phyloP scores from a whole-genome alignment of 2,888 invertebrate genomes.

The Tinea pellionella region DNA sequence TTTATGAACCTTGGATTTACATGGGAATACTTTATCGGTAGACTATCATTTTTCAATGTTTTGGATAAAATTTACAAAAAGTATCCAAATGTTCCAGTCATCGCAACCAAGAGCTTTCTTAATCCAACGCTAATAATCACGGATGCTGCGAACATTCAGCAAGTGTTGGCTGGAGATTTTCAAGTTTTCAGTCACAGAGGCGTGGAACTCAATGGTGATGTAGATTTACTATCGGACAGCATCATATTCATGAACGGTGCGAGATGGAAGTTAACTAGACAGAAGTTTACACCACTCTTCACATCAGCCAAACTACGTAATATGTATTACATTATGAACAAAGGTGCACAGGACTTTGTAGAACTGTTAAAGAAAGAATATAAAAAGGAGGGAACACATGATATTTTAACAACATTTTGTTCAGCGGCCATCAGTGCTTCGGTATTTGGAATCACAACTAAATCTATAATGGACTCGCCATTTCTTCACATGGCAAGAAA shows the following conservation, averaged over 20 bases:
- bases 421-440: constrained; percentile 38
- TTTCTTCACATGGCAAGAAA: constrained; percentile 37
- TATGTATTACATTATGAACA: constrained; percentile 45
- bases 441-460: constrained; percentile 43
- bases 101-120: constrained; percentile 2
- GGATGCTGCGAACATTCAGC: constrained; percentile 31
- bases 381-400: constrained; percentile 27
- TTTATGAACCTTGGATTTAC: not conserved
- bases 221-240: constrained; percentile 33
- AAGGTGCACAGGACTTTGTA: constrained; percentile 37
- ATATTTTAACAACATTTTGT: constrained; percentile 29
- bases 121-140: constrained; percentile 27
- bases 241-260: constrained; percentile 32
- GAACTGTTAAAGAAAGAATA: constrained; percentile 16
- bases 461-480: constrained; percentile 37
- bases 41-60: not conserved
- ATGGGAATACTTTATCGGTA: not conserved
- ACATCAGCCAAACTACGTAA: constrained; percentile 42
- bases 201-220: constrained; percentile 23
- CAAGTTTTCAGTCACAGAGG: constrained; percentile 35
- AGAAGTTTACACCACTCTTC: constrained; percentile 43
- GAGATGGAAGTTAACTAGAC: constrained; percentile 43
- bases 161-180: constrained; percentile 31
- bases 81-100: not conserved
- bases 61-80: constrained; percentile 9